Evolutionary conservation across 2,797 vertebrate genomes (phyloP).

Genomic region (Mus spretus): DNA sequence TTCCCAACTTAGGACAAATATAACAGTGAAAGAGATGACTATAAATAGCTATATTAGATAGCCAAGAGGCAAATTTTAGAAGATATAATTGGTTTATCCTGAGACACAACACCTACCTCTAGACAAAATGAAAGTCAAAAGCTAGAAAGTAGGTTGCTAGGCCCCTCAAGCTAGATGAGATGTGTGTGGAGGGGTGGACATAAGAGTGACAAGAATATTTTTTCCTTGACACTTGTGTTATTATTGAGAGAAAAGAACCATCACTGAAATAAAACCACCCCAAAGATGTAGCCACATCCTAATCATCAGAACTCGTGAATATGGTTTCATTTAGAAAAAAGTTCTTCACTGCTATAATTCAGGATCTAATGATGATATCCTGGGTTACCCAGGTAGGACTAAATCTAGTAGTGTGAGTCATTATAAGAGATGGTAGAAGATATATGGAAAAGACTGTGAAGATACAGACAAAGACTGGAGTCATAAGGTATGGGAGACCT

Average conservation of each 20-base stretch:
- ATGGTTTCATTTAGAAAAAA: not conserved
- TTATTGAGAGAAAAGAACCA: not conserved
- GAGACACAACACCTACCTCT: not conserved
- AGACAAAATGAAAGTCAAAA: not conserved
- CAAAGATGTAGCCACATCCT: not conserved
- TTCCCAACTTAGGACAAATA: not conserved
- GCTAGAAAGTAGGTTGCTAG: not conserved
- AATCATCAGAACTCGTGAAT: not conserved
- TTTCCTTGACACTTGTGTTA: not conserved
- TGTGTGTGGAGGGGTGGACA: accelerated
- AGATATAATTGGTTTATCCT: not conserved
- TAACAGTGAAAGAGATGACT: not conserved
- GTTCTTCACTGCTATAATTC: not conserved
- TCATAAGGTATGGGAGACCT: not conserved
- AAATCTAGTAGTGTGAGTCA: not conserved
- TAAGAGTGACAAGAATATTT: not conserved
- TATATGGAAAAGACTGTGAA: not conserved
- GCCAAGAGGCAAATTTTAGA: not conserved
- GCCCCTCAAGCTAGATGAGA: not conserved
- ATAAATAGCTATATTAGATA: not conserved
- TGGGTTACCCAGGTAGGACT: not conserved
- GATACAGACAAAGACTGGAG: not conserved
- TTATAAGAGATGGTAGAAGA: not conserved
- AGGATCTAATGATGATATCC: not conserved
- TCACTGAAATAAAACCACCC: not conserved